A percentile compares a stretch with the other conserved stretches of the same genome.
Evolutionary conservation across 2,113 vertebrate genomes (phyloP).

Genomic region (Suncus etruscus): DNA sequence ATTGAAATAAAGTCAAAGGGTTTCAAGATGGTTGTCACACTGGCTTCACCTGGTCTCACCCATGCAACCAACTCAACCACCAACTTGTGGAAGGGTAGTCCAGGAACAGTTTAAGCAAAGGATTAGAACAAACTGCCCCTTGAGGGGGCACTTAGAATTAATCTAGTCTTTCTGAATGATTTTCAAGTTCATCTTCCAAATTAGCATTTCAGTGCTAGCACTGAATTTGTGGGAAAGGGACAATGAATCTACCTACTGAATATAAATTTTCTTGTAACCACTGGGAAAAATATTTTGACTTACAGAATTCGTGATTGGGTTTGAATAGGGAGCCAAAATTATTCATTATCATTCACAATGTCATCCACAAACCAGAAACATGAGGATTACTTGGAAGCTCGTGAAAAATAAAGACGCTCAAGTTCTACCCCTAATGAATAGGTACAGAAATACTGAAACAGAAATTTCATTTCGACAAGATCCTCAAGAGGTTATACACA

Average conservation of each 20-base stretch:
- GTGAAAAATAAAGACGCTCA: not conserved
- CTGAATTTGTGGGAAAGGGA: not conserved
- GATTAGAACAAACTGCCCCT: too few species aligned
- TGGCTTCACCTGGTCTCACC: too few species aligned
- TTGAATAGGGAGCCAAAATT: conserved; percentile 20
- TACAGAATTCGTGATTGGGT: not conserved
- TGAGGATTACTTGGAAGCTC: not conserved
- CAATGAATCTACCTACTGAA: not conserved
- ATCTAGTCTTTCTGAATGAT: not conserved
- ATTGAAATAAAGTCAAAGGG: too few species aligned
- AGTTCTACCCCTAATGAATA: not conserved
- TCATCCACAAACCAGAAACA: not conserved
- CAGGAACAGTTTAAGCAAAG: too few species aligned
- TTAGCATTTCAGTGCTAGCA: conserved; percentile 22
- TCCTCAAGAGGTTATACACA: not conserved
- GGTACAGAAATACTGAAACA: not conserved
- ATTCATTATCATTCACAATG: conserved; percentile 13
- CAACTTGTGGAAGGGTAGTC: too few species aligned
- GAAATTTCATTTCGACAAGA: not conserved
- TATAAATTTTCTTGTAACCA: conserved; percentile 33
- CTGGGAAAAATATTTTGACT: not conserved
- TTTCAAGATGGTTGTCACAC: too few species aligned
- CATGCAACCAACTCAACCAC: too few species aligned
- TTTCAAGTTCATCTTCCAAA: conserved; percentile 37
- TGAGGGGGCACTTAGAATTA: not conserved